Base-by-base conservation (phyloP, 2,797 vertebrate genomes). In the Mico argentatus region DNA sequence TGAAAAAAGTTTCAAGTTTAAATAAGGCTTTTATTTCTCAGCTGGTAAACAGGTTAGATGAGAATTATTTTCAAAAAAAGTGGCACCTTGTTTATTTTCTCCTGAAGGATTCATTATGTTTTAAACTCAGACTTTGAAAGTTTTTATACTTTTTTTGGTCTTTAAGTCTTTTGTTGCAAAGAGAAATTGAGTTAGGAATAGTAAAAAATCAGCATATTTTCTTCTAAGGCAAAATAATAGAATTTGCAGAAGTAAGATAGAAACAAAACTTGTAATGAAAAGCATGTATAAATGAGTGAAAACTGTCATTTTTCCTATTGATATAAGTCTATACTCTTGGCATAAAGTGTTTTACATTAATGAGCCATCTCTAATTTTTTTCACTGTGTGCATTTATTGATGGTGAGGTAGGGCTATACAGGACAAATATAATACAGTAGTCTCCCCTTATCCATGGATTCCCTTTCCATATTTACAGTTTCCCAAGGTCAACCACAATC, bases 21-120 rank as follows among this genome's bases (percentile, higher is more conserved):
- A 97, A 96, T 96, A 33, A 79, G 3, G 8, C 84, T 90, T 97
- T 96, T 88, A 79, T 94, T 96, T 96, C 83, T 94, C 50, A 91
- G 67, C 70, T 93, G 75, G 91, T 90, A 82, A 96, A 93, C 84
- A 94, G 72, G 95, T 94, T 96, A 61, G 75, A 88, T 73, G 82
- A 94, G 33, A 93, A 94, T 55, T 87, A 82, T 92, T 96, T 96
- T 48, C 0, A 26, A 77, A 75, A 76, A 88, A 89, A 86, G 30
- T 33, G 30, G n/a, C 26, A 76, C 75, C 59, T 72, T 94, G 57
- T 96, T 95, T 97, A 80, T 94, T 96, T 96, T 96, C 52, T 96
- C 50, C 33, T 79, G 39, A 92, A 90, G 70, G 67, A 83, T 93
- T 95, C 39, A 61, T 92, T 88, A 81, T 92, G 52, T 70, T 93